Base-by-base conservation (phyloP, 1,140 invertebrate species). In the Hylaeus volcanicus region DNA sequence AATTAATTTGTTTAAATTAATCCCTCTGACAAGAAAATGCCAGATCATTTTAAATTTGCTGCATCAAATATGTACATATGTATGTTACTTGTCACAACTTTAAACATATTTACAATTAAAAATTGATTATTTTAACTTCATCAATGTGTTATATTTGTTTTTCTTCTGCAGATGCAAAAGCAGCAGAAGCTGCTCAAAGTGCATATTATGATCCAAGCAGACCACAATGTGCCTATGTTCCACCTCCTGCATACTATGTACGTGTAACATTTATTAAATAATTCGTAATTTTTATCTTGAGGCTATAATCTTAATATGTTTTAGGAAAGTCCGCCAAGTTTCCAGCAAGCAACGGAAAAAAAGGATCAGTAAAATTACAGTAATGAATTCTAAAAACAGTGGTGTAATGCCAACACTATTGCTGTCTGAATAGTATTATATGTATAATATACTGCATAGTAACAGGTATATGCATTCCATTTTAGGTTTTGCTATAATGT, bases 121-220 rank as follows among this genome's bases (percentile, higher is more conserved):
- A 8, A 55, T 63, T 48, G 58, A 9, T 45, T 12, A 43, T 14
- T 60, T n/a, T 61, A 37, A 8, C n/a, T 51, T 51, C 51, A 15
- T 56, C 26, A 58, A 11, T 60, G 9, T 15, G 60, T 74, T 65
- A 79, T 70, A 58, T 53, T 9, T 72, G 26, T 65, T 72, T 61
- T 58, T 72, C 41, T 66, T 74, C 58, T 66, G 55, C 55, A 88
- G 86, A 88, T 88, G 83, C 86, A 51, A 88, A 88, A 69, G 86
- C 97, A 86, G 95, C 96, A 39, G 97, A 98, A 94, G 97, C 97
- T 86, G 96, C 97, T 64, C 96, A 96, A 91, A 97, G 96, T 92
- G 97, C 97, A 74, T 98, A 97, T 93, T 97, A 97, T 89, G 97
- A 98, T 94, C 97, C 97, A 9, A 96, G 96, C 89, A 95, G 94